phyloP scores from a whole-genome alignment of 1,140 invertebrate genomes.

The Saxidomus purpurata region DNA sequence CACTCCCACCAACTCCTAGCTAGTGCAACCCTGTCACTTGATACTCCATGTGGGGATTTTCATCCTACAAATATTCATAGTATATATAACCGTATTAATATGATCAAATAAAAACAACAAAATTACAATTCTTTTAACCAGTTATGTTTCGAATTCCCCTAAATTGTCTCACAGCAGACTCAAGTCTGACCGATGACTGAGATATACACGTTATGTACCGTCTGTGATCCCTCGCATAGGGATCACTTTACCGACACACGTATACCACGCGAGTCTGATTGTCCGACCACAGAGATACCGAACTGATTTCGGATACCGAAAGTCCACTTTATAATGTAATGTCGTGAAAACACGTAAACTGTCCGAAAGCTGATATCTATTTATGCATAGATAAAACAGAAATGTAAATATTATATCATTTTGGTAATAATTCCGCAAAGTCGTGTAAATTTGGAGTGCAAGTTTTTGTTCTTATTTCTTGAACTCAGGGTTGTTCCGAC shows the following conservation, averaged over 20 bases:
- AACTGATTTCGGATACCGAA: neutral
- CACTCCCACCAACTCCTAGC: slow-evolving; percentile 5
- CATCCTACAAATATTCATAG: neutral
- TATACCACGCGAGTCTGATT: neutral
- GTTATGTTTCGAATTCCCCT: too few relatives aligned
- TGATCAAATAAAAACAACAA: too few relatives aligned
- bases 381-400: too few relatives aligned
- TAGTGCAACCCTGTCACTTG: neutral
- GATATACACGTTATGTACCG: neutral
- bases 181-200: neutral
- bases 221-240: too few relatives aligned
- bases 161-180: neutral
- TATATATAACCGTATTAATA: too few relatives aligned
- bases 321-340: too few relatives aligned
- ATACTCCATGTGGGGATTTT: slow-evolving; percentile 13
- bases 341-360: too few relatives aligned
- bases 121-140: too few relatives aligned
- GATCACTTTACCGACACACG: neutral
- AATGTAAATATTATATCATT: too few relatives aligned
- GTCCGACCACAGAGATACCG: neutral
- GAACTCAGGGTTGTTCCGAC: neutral
- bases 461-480: neutral
- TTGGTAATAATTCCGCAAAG: too few relatives aligned
- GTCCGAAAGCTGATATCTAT: too few relatives aligned
- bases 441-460: too few relatives aligned